phyloP scores from a whole-genome alignment of 2,797 vertebrate species.

The Pseudomugil tenellus region DNA sequence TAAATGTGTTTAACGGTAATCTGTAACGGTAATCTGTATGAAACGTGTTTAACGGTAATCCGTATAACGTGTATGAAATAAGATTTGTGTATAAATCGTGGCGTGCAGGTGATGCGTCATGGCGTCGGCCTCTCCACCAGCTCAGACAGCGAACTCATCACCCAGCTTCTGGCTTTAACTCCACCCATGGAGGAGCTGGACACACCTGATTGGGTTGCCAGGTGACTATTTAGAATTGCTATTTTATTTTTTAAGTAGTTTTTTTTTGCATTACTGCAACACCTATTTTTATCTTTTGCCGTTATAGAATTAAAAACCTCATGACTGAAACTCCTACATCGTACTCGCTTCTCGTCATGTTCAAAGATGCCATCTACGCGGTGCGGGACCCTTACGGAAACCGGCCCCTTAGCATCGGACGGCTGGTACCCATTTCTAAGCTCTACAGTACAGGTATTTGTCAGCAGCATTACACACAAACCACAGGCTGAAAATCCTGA shows the following conservation, averaged over 20 bases:
- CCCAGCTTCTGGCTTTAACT: constrained; percentile 94
- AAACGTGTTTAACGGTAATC: no score
- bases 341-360: constrained; percentile 95
- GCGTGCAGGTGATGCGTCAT: constrained; percentile 91
- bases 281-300: background rate
- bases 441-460: constrained; percentile 87
- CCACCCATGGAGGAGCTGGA: constrained; percentile 93
- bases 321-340: constrained; percentile 96
- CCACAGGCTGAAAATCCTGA: background rate
- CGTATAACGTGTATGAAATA: background rate
- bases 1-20: no score
- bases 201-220: constrained; percentile 95
- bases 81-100: no score
- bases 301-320: constrained; percentile 92
- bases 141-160: constrained; percentile 98
- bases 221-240: constrained; percentile 74
- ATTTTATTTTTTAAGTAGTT: background rate
- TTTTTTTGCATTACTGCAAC: background rate
- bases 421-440: constrained; percentile 90
- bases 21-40: background rate
- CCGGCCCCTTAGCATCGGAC: constrained; percentile 93
- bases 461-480: background rate
- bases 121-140: constrained; percentile 97
- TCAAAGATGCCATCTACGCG: constrained; percentile 94
- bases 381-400: constrained; percentile 97